Conservation (phyloP, 1,140 invertebrate genomes). For the Wiebesia pumilae region DNA sequence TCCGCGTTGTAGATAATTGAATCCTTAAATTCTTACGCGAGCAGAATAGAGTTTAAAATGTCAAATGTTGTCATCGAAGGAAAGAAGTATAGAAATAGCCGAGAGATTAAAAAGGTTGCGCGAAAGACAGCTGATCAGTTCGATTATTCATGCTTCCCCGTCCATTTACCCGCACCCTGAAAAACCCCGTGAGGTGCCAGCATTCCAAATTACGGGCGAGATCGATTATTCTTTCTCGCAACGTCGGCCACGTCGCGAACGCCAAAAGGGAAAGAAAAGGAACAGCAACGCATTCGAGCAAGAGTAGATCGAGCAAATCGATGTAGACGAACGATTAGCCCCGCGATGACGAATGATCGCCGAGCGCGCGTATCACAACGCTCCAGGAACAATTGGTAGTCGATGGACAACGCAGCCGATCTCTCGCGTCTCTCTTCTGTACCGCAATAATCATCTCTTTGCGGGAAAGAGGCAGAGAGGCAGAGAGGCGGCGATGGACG, state of each 20-base stretch:
- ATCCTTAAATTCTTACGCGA: neutral
- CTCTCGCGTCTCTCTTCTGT: too few relatives aligned
- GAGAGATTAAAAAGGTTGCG: neutral
- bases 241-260: neutral
- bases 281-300: too few relatives aligned
- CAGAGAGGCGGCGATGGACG: neutral
- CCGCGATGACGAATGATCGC: too few relatives aligned
- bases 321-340: neutral
- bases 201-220: neutral
- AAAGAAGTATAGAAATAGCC: neutral
- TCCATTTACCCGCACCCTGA: neutral
- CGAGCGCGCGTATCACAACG: neutral
- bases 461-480: neutral
- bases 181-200: neutral
- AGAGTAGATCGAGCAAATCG: slow-evolving; percentile 20
- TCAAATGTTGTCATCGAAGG: neutral
- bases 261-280: neutral
- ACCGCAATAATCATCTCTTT: neutral
- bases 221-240: neutral
- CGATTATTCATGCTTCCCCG: neutral
- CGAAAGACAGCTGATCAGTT: slow-evolving; percentile 14
- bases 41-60: neutral
- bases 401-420: slow-evolving; percentile 24
- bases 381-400: too few relatives aligned
- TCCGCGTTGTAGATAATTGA: too few relatives aligned